Conservation (phyloP, 2,888 invertebrate species). For the Rosalia funebris region DNA sequence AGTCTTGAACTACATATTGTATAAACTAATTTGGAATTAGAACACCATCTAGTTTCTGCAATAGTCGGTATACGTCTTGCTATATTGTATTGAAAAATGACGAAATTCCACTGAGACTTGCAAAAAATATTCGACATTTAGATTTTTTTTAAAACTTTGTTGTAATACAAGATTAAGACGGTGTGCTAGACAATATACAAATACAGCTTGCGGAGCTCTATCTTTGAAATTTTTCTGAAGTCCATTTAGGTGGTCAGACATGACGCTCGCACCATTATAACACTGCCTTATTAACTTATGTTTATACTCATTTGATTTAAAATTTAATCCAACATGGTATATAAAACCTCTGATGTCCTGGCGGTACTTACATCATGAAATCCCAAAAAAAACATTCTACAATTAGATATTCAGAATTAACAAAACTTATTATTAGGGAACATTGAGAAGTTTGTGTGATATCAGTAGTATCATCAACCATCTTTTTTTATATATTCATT, state of each 20-base stretch:
- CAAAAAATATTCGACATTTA: constrained; percentile 43
- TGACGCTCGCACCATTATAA: constrained; percentile 45
- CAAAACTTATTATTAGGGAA: constrained; percentile 38
- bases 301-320: constrained; percentile 35
- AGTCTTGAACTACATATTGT: constrained; percentile 36
- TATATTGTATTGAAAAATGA: constrained; percentile 35
- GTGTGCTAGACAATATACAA: constrained; percentile 36
- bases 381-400: constrained; percentile 43
- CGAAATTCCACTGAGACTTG: constrained; percentile 37
- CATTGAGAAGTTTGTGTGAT: constrained; percentile 40
- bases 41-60: constrained; percentile 33
- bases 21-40: constrained; percentile 35
- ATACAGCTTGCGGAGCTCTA: constrained; percentile 35
- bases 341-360: constrained; percentile 23
- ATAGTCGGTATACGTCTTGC: not conserved
- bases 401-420: constrained; percentile 26
- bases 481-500: constrained; percentile 33
- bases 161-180: constrained; percentile 39
- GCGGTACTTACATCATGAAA: constrained; percentile 42
- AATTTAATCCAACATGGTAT: constrained; percentile 13
- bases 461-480: constrained; percentile 42
- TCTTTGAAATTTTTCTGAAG: constrained; percentile 37
- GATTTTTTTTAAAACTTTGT: constrained; percentile 31
- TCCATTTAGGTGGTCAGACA: constrained; percentile 32
- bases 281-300: constrained; percentile 43